Evolutionary conservation across 2,797 vertebrate genomes (phyloP).

Genomic region (Rhinella marina): DNA sequence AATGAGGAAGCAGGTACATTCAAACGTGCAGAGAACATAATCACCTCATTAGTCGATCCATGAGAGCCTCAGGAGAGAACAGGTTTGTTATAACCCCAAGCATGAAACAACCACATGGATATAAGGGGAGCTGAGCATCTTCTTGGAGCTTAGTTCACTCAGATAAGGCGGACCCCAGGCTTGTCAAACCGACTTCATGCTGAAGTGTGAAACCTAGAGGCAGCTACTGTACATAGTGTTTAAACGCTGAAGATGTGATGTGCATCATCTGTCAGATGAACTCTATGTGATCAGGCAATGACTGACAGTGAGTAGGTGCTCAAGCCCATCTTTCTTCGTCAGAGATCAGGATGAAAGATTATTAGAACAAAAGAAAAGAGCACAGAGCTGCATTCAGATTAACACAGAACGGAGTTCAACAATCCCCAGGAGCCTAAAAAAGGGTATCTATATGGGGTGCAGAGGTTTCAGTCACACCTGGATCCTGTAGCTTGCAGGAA

Average conservation of each 20-base stretch:
- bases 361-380: not conserved
- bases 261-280: not conserved
- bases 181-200: not conserved
- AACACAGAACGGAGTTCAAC: not conserved
- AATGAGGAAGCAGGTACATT: not conserved
- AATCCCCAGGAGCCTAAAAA: not conserved
- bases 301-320: conserved; percentile 13
- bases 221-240: conserved; percentile 3
- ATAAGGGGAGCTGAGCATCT: not conserved
- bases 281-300: conserved; percentile 17
- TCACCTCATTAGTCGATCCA: not conserved
- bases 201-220: not conserved
- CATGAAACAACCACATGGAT: not conserved
- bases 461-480: not conserved
- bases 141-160: not conserved
- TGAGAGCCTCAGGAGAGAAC: not conserved
- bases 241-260: not conserved
- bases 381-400: not conserved
- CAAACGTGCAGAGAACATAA: not conserved
- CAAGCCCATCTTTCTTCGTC: not conserved
- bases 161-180: not conserved
- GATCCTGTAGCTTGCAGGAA: too few species aligned
- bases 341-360: not conserved
- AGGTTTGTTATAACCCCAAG: not conserved
- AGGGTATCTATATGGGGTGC: too few species aligned